Evolutionary conservation across 2,113 vertebrate species (phyloP), one percentile per base, ranked within the genome.

Genomic region (Onychostruthus taczanowskii): DNA sequence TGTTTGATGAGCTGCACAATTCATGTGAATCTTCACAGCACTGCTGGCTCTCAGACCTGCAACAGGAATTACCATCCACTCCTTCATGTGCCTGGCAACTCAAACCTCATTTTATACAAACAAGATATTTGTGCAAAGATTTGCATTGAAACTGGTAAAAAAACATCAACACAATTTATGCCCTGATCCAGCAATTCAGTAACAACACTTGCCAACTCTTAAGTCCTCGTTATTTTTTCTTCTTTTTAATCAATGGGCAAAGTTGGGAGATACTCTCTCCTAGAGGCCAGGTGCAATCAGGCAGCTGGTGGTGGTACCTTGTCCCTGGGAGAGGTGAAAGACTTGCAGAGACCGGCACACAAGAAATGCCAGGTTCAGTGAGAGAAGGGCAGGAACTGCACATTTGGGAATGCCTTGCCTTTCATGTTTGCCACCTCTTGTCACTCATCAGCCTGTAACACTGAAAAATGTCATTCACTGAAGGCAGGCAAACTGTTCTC

Each of bases 1-100:
- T 84, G 67, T 81, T 86, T 90, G 89, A 96, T 92, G 90, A 90
- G 80, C 93, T 87, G 76, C 75, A 58, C 93, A 92, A 81, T 90
- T 92, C 30, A 61, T 11, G 41, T 59, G 64, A 86, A 70, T 44
- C 39, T 92, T 87, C 61, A 64, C 28, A 76, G 81, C 66, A 66
- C 58, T 52, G 30, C n/a, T 41, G n/a, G n/a, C 49, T 72, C 61
- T 84, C 75, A 72, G 84, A 91, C 58, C 37, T 75, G 77, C 41
- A 89, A 49, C n/a, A 44, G 5, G 23, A 85, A 89, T 77, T 67
- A 81, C 22, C n/a, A 73, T 30, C 55, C 43, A 63, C 21, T 15
- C 11, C 50, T 78, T 64, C 44, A 5, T 1, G 3, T 64, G 37
- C 33, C 63, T 67, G 33, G 30, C 22, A 27, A 53, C 35, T 58